Conservation (phyloP, 2,797 vertebrate genomes). For the Pelochelys cantorii region DNA sequence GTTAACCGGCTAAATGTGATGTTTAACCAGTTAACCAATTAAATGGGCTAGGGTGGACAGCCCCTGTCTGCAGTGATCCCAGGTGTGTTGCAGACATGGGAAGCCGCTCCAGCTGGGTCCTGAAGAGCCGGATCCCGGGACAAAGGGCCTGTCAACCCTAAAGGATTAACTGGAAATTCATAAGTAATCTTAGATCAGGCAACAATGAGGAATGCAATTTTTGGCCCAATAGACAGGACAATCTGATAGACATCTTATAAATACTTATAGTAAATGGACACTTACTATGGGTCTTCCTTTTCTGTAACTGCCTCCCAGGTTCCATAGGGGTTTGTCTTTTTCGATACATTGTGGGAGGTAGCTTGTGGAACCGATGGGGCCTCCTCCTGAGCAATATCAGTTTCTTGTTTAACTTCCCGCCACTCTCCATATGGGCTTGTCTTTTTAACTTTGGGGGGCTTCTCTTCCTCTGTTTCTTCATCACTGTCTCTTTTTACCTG, state of each 20-base stretch:
- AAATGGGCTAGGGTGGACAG: no score
- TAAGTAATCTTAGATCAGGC: no score
- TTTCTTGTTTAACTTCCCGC: slow-evolving; percentile 85
- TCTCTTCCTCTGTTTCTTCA: slow-evolving; percentile 68
- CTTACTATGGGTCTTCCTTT: slow-evolving; percentile 78
- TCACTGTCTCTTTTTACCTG: slow-evolving; percentile 75
- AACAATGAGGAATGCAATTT: not conserved
- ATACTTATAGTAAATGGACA: not conserved
- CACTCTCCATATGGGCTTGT: slow-evolving; percentile 90
- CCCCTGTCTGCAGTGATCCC: no score
- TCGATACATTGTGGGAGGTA: slow-evolving; percentile 62
- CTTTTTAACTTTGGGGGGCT: slow-evolving; percentile 73
- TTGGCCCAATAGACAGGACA: not conserved
- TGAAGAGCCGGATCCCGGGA: no score
- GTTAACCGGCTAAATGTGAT: no score
- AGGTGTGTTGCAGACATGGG: no score
- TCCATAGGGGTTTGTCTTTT: slow-evolving; percentile 87
- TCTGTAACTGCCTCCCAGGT: slow-evolving; percentile 88
- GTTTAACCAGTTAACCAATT: no score
- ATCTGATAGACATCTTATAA: not conserved
- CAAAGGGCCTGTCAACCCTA: no score
- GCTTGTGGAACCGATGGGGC: slow-evolving; percentile 44
- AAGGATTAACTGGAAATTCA: no score
- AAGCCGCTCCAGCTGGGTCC: no score
- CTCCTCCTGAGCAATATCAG: slow-evolving; percentile 66